These are phyloP conservation scores for Setipinna tenuifilis DNA, from an alignment of 2,797 vertebrate species.

Conservation along the genomic window DNA sequence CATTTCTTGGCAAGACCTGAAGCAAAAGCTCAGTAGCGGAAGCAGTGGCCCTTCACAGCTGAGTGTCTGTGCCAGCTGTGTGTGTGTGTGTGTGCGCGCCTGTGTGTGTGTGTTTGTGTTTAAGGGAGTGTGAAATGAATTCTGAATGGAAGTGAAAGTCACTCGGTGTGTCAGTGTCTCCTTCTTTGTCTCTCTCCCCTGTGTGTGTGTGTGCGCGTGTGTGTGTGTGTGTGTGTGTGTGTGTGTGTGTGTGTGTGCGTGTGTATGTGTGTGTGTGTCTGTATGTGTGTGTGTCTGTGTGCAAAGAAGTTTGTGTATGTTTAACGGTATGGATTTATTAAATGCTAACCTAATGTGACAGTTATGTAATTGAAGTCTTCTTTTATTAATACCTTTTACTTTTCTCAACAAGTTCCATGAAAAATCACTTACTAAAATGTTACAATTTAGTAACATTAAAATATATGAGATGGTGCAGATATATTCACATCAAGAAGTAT, in stretches of 20 bases:
- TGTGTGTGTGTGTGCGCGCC: not conserved
- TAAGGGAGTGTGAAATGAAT: constrained; percentile 4
- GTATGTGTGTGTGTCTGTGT: constrained; percentile 19
- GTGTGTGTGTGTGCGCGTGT: not conserved
- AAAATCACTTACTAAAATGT: not conserved
- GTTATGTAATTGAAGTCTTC: not conserved
- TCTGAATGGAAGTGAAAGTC: constrained; percentile 37
- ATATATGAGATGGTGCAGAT: not conserved
- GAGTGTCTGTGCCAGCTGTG: constrained; percentile 11
- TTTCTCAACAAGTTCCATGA: not conserved
- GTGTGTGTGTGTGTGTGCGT: not conserved
- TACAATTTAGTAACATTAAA: not conserved
- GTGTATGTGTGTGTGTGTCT: constrained; percentile 16
- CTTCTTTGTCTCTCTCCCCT: constrained; percentile 15
- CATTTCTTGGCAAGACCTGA: constrained; percentile 26
- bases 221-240: not conserved
- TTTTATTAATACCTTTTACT: not conserved
- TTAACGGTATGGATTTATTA: not conserved
- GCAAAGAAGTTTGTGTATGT: not conserved
- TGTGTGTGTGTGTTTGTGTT: constrained; percentile 1
- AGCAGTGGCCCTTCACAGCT: constrained; percentile 44
- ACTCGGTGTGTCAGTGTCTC: constrained; percentile 22
- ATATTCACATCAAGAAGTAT: not conserved
- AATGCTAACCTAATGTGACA: not conserved
- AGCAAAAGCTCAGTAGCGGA: constrained; percentile 28